These are phyloP conservation scores for Grus americana DNA, from an alignment of 2,113 vertebrate species.

Conservation along the genomic window DNA sequence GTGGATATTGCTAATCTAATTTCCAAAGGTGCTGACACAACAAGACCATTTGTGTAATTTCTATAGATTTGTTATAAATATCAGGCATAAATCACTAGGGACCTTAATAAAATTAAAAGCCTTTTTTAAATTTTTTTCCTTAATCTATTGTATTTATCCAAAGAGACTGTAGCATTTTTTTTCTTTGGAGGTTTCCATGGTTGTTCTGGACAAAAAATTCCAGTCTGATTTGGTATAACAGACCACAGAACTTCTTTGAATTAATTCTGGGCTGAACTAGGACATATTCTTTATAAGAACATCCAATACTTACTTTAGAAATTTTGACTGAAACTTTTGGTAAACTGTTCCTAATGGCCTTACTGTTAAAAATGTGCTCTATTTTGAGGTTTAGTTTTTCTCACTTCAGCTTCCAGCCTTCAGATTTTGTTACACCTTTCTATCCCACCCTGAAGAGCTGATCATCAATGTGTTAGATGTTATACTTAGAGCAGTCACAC, in stretches of 20 bases:
- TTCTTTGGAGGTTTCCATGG: not conserved
- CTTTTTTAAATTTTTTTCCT: not conserved
- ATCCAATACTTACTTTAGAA: not conserved
- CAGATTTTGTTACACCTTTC: slow-evolving; percentile 5
- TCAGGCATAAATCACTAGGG: not conserved
- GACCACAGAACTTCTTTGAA: not conserved
- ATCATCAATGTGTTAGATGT: not conserved
- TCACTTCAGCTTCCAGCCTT: not conserved
- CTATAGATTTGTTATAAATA: not conserved
- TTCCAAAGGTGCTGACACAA: not conserved
- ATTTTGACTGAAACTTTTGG: not conserved
- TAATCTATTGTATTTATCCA: not conserved
- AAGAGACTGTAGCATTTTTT: not conserved
- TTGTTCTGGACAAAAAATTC: not conserved
- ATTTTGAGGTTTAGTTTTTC: slow-evolving; percentile 4
- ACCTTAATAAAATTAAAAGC: not conserved
- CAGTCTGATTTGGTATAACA: not conserved
- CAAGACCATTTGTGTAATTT: not conserved
- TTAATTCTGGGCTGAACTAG: not conserved
- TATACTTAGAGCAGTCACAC: not conserved
- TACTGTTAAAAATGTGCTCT: not conserved
- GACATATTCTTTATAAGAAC: not conserved
- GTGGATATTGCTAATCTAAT: not conserved
- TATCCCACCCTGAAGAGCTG: not conserved
- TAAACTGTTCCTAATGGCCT: not conserved